Percentiles rank a stretch among this genome's conserved stretches.
These are phyloP conservation scores for Prionace glauca DNA, from an alignment of 2,797 vertebrate species.

Conservation along the genomic window DNA sequence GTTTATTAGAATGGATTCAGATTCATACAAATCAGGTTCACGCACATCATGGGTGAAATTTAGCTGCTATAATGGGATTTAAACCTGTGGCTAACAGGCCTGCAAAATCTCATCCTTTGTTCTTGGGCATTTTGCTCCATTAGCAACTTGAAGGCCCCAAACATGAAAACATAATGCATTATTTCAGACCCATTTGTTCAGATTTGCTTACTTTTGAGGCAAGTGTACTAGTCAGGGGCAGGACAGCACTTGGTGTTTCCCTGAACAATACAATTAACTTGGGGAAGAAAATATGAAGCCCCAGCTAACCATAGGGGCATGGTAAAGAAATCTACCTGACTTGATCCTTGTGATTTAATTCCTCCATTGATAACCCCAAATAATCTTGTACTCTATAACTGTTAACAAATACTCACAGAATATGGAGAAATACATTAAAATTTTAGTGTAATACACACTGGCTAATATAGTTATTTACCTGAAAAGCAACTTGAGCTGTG, in stretches of 20 bases:
- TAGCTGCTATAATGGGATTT: too few species aligned
- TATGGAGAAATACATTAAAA: background rate
- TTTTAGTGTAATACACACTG: background rate
- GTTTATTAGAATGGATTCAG: too few species aligned
- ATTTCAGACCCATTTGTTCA: background rate
- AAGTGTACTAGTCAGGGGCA: background rate
- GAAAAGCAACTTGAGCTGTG: conserved; percentile 60
- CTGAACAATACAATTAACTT: background rate
- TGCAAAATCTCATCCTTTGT: background rate
- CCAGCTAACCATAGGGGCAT: background rate
- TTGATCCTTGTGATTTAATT: background rate
- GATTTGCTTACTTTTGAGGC: background rate
- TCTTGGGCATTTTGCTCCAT: background rate
- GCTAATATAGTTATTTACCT: conserved; percentile 48
- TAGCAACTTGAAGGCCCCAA: background rate
- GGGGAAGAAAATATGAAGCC: background rate
- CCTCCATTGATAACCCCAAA: background rate
- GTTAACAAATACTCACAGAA: background rate
- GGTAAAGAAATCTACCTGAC: background rate
- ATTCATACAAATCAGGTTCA: too few species aligned
- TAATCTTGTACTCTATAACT: background rate
- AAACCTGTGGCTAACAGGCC: too few species aligned
- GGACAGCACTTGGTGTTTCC: background rate
- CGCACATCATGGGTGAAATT: too few species aligned
- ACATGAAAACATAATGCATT: background rate